Percentiles rank a stretch among this genome's conserved stretches.
Conservation (phyloP, 2,113 vertebrate species). For the Meles meles region DNA sequence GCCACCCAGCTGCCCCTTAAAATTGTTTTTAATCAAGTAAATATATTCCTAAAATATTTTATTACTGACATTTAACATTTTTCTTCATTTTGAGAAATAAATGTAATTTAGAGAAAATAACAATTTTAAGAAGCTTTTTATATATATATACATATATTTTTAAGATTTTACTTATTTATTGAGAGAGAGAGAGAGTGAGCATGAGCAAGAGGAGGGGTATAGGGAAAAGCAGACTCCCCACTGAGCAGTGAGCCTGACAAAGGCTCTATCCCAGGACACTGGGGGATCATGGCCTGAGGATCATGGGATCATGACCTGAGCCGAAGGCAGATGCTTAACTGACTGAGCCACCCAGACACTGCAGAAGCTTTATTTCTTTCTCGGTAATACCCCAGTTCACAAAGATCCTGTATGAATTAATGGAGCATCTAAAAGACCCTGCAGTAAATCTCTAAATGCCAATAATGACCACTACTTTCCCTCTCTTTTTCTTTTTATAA, state of each 20-base stretch:
- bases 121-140: not conserved
- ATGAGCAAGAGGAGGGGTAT: not conserved
- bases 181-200: too few species aligned
- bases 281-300: too few species aligned
- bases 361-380: not conserved
- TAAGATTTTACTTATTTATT: too few species aligned
- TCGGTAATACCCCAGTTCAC: not conserved
- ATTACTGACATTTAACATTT: not conserved
- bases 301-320: too few species aligned
- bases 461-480: not conserved
- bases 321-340: too few species aligned
- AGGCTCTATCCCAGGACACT: too few species aligned
- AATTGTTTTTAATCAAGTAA: conserved; percentile 33
- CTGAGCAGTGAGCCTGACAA: not conserved
- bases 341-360: too few species aligned
- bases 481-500: not conserved
- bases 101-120: not conserved
- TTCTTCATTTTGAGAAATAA: conserved; percentile 11
- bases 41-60: conserved; percentile 8
- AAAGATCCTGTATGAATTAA: not conserved
- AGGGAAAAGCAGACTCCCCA: not conserved
- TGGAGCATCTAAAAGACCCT: not conserved
- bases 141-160: too few species aligned
- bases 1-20: not conserved
- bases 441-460: not conserved